A percentile compares a stretch with the other conserved stretches of the same genome.
These are phyloP conservation scores for Perca schrenkii DNA, from an alignment of 2,113 vertebrate species.

Conservation along the genomic window DNA sequence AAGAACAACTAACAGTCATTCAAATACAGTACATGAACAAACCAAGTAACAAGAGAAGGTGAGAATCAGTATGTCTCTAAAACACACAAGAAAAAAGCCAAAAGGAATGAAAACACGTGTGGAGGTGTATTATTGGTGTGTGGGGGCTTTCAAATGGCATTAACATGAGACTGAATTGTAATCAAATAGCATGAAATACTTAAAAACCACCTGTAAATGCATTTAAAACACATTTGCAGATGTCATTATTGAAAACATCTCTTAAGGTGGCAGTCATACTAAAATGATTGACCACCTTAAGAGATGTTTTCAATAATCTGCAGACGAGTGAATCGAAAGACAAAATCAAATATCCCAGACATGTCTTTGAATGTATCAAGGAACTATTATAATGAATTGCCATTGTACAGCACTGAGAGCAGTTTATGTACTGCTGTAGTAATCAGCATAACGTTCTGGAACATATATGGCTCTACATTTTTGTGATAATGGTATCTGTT, in stretches of 20 bases:
- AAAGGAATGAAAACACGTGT: background rate
- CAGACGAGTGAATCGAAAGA: background rate
- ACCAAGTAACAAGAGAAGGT: background rate
- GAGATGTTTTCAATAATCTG: background rate
- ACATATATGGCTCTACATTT: conserved; percentile 1
- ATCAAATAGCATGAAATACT: background rate
- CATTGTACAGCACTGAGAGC: background rate
- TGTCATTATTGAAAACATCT: background rate
- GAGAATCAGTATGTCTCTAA: background rate
- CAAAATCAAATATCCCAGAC: background rate
- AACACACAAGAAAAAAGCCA: conserved; percentile 2
- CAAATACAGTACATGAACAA: background rate
- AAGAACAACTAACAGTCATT: background rate
- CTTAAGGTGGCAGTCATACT: background rate
- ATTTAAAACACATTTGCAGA: background rate
- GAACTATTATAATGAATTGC: background rate
- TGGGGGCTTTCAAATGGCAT: background rate
- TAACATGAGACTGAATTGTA: background rate
- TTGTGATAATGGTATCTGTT: background rate
- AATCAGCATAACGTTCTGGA: background rate
- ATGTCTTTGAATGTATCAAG: background rate
- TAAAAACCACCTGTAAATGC: background rate
- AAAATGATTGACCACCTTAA: background rate
- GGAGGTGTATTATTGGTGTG: background rate
- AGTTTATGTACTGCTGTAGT: background rate